phyloP scores from a whole-genome alignment of 2,113 vertebrate genomes.

The Pterocles burchelli region DNA sequence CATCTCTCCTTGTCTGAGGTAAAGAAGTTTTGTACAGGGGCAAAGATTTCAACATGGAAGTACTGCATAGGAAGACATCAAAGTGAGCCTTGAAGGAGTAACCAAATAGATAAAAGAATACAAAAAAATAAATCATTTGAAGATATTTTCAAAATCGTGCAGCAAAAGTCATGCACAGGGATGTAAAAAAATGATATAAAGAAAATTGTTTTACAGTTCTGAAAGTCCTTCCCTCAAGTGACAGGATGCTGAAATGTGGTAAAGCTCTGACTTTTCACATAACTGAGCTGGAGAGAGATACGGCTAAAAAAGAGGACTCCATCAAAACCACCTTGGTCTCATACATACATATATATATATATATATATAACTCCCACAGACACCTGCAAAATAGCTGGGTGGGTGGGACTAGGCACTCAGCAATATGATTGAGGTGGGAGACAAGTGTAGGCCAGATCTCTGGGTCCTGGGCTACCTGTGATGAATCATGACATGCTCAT shows the following conservation, averaged over 20 bases:
- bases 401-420: background rate
- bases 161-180: background rate
- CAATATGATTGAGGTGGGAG: constrained; percentile 2
- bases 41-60: background rate
- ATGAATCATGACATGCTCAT: background rate
- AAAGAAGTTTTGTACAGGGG: background rate
- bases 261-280: background rate
- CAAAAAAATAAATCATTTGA: background rate
- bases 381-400: background rate
- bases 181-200: background rate
- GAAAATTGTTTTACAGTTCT: background rate
- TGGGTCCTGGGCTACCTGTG: background rate
- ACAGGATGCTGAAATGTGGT: background rate
- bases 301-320: background rate
- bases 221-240: background rate
- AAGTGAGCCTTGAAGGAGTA: background rate
- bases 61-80: background rate
- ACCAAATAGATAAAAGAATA: background rate
- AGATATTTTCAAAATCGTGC: background rate
- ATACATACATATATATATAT: background rate
- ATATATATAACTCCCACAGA: background rate
- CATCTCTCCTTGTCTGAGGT: background rate
- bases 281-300: background rate
- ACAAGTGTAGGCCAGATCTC: background rate
- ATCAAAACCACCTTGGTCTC: background rate